Evolutionary conservation across 2,888 invertebrate species (phyloP).

Genomic region (Baccha elongata): DNA sequence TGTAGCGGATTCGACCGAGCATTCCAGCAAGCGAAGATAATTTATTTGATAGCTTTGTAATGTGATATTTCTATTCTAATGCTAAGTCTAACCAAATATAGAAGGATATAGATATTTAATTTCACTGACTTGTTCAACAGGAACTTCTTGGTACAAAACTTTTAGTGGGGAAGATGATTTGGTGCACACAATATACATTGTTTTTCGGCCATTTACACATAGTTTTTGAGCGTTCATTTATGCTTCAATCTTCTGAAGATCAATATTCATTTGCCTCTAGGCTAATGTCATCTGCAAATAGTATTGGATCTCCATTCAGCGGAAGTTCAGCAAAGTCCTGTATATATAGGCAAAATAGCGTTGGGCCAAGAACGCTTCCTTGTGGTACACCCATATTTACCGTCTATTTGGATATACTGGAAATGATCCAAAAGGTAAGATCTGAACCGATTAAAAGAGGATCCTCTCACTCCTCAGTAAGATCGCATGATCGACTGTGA

Average conservation of each 20-base stretch:
- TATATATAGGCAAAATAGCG: neutral
- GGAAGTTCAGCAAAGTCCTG: conserved; percentile 23
- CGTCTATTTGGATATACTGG: too few species aligned
- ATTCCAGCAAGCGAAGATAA: conserved; percentile 1
- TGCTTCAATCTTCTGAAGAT: conserved; percentile 24
- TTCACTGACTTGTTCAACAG: neutral
- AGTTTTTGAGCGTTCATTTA: conserved; percentile 38
- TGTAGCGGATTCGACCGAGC: neutral
- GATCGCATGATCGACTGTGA: too few species aligned
- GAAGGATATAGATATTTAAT: conserved; percentile 7
- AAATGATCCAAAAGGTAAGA: too few species aligned
- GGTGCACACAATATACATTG: neutral
- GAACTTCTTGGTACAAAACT: neutral
- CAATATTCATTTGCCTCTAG: neutral
- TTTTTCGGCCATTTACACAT: conserved; percentile 20
- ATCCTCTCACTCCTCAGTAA: too few species aligned
- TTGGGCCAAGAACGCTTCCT: too few species aligned
- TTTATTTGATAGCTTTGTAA: neutral
- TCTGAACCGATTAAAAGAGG: too few species aligned
- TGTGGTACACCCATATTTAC: too few species aligned
- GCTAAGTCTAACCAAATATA: conserved; percentile 2
- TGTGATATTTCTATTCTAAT: neutral
- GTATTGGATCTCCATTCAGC: neutral
- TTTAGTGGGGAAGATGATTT: conserved; percentile 1
- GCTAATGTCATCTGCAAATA: neutral